These are phyloP conservation scores for Sarcophaga rosellei DNA, from an alignment of 2,888 invertebrate genomes.

Conservation along the genomic window DNA sequence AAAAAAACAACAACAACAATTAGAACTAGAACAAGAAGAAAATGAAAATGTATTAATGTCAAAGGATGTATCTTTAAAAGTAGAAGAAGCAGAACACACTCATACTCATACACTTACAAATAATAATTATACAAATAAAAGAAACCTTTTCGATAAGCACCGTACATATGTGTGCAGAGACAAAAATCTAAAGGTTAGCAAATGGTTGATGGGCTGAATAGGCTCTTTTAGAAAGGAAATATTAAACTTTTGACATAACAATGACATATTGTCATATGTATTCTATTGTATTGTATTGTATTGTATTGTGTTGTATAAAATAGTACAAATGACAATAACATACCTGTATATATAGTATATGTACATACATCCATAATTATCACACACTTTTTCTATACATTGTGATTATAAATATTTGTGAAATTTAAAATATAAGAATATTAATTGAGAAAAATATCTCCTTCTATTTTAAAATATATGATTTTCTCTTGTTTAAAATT, in stretches of 20 bases:
- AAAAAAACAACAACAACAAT: constrained; percentile 20
- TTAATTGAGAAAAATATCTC: neutral
- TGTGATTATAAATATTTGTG: neutral
- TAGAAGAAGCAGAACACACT: constrained; percentile 14
- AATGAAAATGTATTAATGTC: constrained; percentile 51
- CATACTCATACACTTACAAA: constrained; percentile 4
- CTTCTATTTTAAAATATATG: too few relatives aligned
- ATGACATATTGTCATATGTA: constrained; percentile 38
- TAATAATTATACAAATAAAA: constrained; percentile 41
- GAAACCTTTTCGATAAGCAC: constrained; percentile 40
- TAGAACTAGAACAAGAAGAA: neutral
- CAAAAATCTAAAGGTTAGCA: constrained; percentile 25
- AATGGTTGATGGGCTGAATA: constrained; percentile 19
- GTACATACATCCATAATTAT: too few relatives aligned
- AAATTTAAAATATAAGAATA: neutral
- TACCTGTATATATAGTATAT: too few relatives aligned
- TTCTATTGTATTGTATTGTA: too few relatives aligned
- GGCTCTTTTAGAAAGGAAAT: constrained; percentile 53
- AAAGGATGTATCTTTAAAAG: constrained; percentile 58
- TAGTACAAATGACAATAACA: neutral
- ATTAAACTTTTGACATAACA: constrained; percentile 62
- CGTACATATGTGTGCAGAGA: neutral
- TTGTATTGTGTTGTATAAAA: too few relatives aligned
- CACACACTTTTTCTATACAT: too few relatives aligned
- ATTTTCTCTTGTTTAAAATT: too few relatives aligned